Percentiles rank a stretch among this genome's conserved stretches.
Conservation (phyloP, 2,113 vertebrate species). For the Crotalus viridis region DNA sequence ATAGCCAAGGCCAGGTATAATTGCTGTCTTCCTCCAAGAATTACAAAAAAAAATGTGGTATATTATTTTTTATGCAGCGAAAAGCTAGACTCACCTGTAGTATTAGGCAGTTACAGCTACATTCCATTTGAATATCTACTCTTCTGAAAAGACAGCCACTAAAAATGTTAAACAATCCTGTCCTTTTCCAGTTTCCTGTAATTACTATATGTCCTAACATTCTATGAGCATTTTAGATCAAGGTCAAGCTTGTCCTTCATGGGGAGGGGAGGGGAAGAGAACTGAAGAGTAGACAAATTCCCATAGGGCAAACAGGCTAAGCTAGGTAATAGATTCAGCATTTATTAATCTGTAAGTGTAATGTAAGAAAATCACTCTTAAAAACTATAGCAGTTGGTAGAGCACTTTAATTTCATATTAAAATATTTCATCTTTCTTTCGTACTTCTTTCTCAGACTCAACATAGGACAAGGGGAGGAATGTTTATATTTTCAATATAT, state of each 20-base stretch:
- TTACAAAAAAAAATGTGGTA: background rate
- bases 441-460: background rate
- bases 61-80: background rate
- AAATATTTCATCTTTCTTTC: background rate
- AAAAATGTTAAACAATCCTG: background rate
- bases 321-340: too few species aligned
- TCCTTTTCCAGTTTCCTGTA: background rate
- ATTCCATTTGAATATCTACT: background rate
- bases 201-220: background rate
- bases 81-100: background rate
- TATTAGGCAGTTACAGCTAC: background rate
- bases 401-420: background rate
- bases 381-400: too few species aligned
- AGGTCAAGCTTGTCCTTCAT: background rate
- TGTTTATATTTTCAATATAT: background rate
- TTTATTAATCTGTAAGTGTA: too few species aligned
- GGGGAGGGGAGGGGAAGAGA: background rate
- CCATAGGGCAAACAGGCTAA: too few species aligned
- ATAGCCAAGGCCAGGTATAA: background rate
- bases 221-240: background rate
- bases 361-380: too few species aligned
- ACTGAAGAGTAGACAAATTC: too few species aligned
- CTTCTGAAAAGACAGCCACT: background rate
- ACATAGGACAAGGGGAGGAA: background rate
- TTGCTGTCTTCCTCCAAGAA: background rate